These are phyloP conservation scores for Hydrophis major DNA, from an alignment of 2,797 vertebrate genomes.

Conservation along the genomic window DNA sequence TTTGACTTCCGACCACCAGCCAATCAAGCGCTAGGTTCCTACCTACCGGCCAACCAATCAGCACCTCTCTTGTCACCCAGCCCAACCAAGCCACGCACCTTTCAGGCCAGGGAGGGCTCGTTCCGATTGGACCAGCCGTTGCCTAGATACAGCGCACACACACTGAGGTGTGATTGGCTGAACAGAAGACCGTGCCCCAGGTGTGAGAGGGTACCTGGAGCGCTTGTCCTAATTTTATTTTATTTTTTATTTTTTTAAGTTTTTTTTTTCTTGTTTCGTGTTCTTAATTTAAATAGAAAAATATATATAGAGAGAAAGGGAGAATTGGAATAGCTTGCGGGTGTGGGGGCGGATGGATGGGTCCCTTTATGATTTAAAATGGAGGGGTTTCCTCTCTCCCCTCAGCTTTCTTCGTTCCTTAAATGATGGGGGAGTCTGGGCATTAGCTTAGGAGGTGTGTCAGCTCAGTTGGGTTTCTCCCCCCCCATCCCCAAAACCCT, in stretches of 20 bases:
- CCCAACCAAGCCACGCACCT: conserved; percentile 75
- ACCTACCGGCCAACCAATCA: conserved; percentile 29
- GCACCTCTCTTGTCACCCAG: conserved; percentile 61
- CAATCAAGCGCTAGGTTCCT: conserved; percentile 35
- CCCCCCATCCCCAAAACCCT: neutral
- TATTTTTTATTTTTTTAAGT: neutral
- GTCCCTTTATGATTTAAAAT: neutral
- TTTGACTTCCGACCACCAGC: conserved; percentile 34
- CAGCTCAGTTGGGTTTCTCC: neutral
- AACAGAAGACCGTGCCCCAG: conserved; percentile 89
- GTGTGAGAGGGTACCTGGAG: conserved; percentile 95
- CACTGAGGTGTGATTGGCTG: conserved; percentile 91
- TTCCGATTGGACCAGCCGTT: conserved; percentile 94
- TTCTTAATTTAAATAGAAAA: conserved; percentile 43
- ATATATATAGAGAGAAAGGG: neutral
- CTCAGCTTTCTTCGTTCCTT: neutral
- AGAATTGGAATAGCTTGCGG: neutral
- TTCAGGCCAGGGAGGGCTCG: conserved; percentile 75
- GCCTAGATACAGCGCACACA: conserved; percentile 94
- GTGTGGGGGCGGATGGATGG: neutral
- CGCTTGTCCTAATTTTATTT: conserved; percentile 75
- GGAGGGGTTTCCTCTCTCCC: neutral
- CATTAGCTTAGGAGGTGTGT: neutral
- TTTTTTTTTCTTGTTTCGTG: conserved; percentile 38
- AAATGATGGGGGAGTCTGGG: neutral